Base-by-base conservation (phyloP, 53 echinoderm and acorn worm species). In the Apostichopus leukothele region DNA sequence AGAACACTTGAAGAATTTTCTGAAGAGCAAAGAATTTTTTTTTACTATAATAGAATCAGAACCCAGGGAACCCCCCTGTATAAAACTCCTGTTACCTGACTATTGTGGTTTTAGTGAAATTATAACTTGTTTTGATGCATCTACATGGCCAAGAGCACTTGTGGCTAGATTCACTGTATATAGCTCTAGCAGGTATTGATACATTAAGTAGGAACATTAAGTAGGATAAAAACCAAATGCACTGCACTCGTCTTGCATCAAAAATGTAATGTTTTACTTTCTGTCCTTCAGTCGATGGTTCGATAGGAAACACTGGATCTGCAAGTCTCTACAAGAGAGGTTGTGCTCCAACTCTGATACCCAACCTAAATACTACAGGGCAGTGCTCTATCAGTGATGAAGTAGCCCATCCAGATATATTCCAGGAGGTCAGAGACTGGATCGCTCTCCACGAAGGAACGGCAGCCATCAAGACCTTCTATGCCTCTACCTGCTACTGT, bases 401-500 rank as follows among this genome's bases (percentile, higher is more conserved):
- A 12, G 20, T 14, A 13, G 7, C 79, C 1, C 52, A 9, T 3
- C 79, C 79, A 7, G 53, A 16, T 7, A 53, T 79, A 79, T 79
- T 19, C 7, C n/a, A 50, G 4, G 79, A 79, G 5, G 53, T 53
- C 19, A n/a, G 51, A 19, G 51, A 39, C 8, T 79, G 53, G 79
- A 51, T 79, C 4, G 0, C 5, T 79, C 39, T 8, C 7, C 79
- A 79, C 79, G 79, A 79, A 79, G 79, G 79, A 79, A 53, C 3
- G 51, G 51, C 79, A n/a, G n/a, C 50, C n/a, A 79, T 79, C 1
- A 53, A 5, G 9, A 13, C 39, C 7, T 79, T 79, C 20, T 16
- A 9, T 13, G 51, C 53, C 4, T 79, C 79, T 79, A 53, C 79
- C 50, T 79, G 79, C 18, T 39, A 50, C 53, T 79, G 79, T 79